Conservation (phyloP, 2,113 vertebrate species). For the Hystrix brachyura region DNA sequence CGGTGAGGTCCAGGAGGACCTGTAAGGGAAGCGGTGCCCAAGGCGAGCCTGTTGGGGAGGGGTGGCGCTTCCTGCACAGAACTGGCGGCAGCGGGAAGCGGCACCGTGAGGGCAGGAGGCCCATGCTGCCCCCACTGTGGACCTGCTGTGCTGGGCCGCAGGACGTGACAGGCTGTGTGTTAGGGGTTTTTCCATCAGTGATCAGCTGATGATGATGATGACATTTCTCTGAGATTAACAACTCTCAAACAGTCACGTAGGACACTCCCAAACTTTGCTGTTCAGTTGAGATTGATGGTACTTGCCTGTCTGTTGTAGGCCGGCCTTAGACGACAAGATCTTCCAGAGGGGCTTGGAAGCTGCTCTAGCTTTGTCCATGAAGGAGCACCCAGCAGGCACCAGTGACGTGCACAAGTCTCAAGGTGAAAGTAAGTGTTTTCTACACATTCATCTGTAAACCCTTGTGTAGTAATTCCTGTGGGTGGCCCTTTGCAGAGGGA, state of each 20-base stretch:
- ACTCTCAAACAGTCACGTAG: constrained; percentile 1
- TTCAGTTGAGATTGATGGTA: background rate
- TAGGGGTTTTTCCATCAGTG: background rate
- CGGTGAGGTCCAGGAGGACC: background rate
- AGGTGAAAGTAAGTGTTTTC: constrained; percentile 82
- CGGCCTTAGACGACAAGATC: constrained; percentile 91
- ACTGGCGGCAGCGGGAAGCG: background rate
- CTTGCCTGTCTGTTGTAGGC: constrained; percentile 84
- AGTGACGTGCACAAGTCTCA: constrained; percentile 77
- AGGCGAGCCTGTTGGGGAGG: background rate
- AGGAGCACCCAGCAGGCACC: constrained; percentile 73
- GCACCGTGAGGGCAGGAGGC: background rate
- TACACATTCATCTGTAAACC: background rate
- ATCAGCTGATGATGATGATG: background rate
- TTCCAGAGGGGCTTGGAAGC: constrained; percentile 93
- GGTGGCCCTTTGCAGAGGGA: background rate
- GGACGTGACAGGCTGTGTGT: background rate
- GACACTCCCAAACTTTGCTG: background rate
- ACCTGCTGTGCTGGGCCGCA: background rate
- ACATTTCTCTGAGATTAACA: constrained; percentile 22
- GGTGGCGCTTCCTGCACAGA: background rate
- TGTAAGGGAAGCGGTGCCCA: background rate
- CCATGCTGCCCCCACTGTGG: background rate
- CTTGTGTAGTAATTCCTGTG: background rate
- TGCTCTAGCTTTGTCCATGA: constrained; percentile 92